Evolutionary conservation across 2,113 vertebrate genomes (phyloP).

Genomic region (Petrocephalus microphthalmus): DNA sequence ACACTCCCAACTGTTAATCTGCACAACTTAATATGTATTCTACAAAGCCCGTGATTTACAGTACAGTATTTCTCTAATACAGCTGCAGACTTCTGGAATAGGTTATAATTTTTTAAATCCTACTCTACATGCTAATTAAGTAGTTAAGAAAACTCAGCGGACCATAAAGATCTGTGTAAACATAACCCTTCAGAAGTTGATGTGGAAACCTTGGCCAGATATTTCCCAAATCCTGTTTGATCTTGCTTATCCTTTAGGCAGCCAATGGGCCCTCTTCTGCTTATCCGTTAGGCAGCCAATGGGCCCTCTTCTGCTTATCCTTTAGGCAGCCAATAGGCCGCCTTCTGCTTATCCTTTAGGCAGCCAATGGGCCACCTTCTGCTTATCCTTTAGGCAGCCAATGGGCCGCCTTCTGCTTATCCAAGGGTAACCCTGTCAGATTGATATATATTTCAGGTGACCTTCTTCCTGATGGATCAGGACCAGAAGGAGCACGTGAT

Average conservation of each 20-base stretch:
- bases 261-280: not conserved
- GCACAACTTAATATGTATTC: not conserved
- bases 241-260: not conserved
- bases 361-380: not conserved
- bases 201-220: not conserved
- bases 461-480: conserved; percentile 71
- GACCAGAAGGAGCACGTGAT: conserved; percentile 64
- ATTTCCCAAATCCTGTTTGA: not conserved
- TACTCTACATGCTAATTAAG: not conserved
- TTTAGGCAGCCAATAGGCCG: not conserved
- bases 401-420: not conserved
- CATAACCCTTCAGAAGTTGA: not conserved
- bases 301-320: not conserved
- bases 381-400: not conserved
- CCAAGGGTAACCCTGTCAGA: not conserved
- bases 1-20: not conserved
- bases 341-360: not conserved
- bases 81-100: not conserved
- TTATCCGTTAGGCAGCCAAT: not conserved
- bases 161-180: not conserved
- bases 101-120: not conserved
- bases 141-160: not conserved
- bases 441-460: conserved; percentile 53
- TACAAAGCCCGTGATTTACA: conserved; percentile 3
- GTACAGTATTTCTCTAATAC: not conserved